These are phyloP conservation scores for Echinops telfairi DNA, from an alignment of 2,113 vertebrate genomes.

Conservation along the genomic window DNA sequence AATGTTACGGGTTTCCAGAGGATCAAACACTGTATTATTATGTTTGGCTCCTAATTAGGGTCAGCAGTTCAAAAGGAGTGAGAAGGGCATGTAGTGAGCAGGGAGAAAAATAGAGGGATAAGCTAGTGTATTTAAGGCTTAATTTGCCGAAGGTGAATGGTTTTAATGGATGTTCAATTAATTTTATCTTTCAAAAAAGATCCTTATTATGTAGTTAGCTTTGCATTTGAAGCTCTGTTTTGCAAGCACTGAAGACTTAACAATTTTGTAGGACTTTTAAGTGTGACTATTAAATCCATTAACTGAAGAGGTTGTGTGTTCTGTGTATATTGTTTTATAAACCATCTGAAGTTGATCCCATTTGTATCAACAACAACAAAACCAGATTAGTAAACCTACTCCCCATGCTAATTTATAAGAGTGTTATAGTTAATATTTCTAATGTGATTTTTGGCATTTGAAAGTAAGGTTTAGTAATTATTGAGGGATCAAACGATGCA, in stretches of 20 bases:
- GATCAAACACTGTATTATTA: slow-evolving; percentile 77
- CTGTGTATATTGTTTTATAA: not conserved
- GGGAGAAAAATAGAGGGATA: not conserved
- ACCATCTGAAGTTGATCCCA: slow-evolving; percentile 12
- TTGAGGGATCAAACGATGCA: not conserved
- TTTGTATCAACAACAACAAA: not conserved
- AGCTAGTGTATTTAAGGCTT: not conserved
- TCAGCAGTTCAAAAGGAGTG: slow-evolving; percentile 74
- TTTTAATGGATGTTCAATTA: not conserved
- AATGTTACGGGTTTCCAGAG: slow-evolving; percentile 81
- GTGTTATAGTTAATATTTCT: no score
- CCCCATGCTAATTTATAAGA: not conserved
- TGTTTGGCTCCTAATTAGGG: slow-evolving; percentile 73
- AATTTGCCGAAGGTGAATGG: not conserved
- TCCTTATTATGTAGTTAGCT: not conserved
- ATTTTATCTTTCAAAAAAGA: not conserved
- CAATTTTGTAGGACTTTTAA: not conserved
- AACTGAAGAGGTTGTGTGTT: not conserved
- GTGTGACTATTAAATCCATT: not conserved
- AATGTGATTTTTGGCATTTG: not conserved
- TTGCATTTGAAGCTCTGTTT: not conserved
- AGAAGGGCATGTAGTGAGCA: not conserved
- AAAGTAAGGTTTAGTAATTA: not conserved
- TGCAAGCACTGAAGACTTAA: not conserved
- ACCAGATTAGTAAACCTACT: not conserved